Conservation (phyloP, 2,797 vertebrate species). For the Glossophaga mutica region DNA sequence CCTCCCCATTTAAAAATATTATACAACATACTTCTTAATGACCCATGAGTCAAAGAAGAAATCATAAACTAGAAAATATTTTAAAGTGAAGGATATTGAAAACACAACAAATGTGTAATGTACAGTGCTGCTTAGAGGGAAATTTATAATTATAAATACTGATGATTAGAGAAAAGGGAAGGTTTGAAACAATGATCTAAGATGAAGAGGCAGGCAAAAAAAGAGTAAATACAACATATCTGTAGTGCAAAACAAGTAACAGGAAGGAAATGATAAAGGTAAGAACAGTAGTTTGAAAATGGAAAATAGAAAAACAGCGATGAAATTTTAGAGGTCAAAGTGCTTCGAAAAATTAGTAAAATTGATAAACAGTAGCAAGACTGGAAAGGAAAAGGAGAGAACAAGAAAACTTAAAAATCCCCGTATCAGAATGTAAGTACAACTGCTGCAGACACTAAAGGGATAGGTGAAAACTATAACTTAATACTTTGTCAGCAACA, state of each 20-base stretch:
- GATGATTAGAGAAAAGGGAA: neutral
- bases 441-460: neutral
- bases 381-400: neutral
- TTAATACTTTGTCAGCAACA: neutral
- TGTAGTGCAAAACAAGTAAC: neutral
- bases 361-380: neutral
- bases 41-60: neutral
- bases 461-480: neutral
- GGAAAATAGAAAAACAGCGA: neutral
- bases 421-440: neutral
- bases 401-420: neutral
- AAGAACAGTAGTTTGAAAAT: neutral
- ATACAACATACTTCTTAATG: neutral
- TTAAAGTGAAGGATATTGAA: neutral
- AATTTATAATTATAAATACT: neutral
- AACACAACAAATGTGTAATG: neutral
- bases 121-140: neutral
- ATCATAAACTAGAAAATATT: neutral
- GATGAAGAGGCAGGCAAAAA: neutral
- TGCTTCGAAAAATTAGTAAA: neutral
- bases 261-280: neutral
- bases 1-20: neutral
- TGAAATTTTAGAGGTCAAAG: neutral
- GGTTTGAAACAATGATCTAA: neutral
- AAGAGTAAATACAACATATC: neutral